Conservation (phyloP, 2,113 vertebrate genomes). For the Gavialis gangeticus region DNA sequence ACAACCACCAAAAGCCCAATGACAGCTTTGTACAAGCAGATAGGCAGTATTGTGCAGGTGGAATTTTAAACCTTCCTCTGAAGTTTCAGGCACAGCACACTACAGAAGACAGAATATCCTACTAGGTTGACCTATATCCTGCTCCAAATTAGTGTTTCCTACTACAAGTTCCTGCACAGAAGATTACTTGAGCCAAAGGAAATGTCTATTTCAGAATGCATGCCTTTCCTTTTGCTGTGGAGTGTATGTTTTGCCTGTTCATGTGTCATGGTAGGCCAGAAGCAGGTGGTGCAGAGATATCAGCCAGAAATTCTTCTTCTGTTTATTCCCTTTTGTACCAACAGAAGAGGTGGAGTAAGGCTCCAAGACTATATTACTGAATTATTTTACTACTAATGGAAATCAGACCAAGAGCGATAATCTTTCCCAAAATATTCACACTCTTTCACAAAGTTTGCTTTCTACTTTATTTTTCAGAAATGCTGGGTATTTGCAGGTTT, state of each 20-base stretch:
- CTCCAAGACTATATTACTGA: neutral
- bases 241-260: neutral
- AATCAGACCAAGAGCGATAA: neutral
- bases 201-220: neutral
- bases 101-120: neutral
- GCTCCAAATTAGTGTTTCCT: neutral
- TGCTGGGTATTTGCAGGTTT: neutral
- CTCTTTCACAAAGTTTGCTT: neutral
- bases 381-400: neutral
- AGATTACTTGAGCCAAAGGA: neutral
- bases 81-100: neutral
- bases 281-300: neutral
- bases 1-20: neutral
- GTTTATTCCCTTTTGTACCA: neutral
- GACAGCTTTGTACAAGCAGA: neutral
- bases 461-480: constrained; percentile 9
- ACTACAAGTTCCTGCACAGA: neutral
- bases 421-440: neutral
- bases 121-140: neutral
- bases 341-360: neutral
- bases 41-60: neutral
- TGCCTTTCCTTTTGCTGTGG: neutral
- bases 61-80: neutral
- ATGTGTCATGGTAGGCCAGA: neutral
- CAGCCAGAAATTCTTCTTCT: neutral